Percentiles rank a stretch among this genome's conserved stretches.
Conservation (phyloP, 2,797 vertebrate genomes). For the Melanogrammus aeglefinus region DNA sequence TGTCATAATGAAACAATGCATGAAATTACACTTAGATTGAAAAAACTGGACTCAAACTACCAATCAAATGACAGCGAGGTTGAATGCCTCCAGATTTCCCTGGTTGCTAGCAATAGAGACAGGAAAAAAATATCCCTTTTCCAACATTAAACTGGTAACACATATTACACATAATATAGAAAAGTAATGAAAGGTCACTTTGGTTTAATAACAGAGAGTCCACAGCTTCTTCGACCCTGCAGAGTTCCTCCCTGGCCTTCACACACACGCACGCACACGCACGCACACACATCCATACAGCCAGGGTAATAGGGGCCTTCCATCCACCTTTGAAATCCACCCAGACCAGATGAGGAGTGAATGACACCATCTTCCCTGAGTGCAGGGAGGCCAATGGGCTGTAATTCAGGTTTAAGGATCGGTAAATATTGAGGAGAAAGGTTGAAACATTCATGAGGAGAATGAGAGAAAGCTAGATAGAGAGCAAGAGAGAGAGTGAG, state of each 20-base stretch:
- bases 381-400: too few species aligned
- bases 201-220: neutral
- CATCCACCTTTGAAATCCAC: neutral
- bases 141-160: neutral
- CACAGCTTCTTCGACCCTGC: constrained; percentile 19
- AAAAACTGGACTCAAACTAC: neutral
- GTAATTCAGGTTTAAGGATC: constrained; percentile 34
- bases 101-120: neutral
- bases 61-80: neutral
- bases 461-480: too few species aligned
- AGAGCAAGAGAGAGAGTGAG: too few species aligned
- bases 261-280: neutral
- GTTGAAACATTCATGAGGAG: constrained; percentile 61
- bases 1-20: too few species aligned
- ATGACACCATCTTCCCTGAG: too few species aligned
- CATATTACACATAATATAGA: neutral
- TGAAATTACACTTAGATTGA: constrained; percentile 8
- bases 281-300: neutral
- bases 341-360: neutral
- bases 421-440: constrained; percentile 51
- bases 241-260: constrained; percentile 1
- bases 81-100: neutral
- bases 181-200: neutral
- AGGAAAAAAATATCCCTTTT: constrained; percentile 9
- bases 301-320: too few species aligned